phyloP scores from a whole-genome alignment of 2,113 vertebrate genomes.

The Hassar affinis region DNA sequence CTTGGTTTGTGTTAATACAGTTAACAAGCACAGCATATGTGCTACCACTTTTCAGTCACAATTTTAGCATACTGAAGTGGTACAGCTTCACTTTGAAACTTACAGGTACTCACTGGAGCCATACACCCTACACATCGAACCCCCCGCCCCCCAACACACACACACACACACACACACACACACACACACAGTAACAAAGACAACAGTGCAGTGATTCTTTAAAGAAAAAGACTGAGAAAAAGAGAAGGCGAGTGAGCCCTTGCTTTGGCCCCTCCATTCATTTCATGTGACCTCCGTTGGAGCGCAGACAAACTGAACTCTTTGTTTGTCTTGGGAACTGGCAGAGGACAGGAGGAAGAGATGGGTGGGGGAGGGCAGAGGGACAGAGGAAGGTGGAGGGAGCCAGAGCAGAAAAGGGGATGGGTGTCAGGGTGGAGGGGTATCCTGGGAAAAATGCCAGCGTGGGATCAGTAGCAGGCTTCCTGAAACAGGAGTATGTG shows the following conservation, averaged over 20 bases:
- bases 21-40: neutral
- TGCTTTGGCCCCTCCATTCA: slow-evolving; percentile 54
- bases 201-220: slow-evolving; percentile 48
- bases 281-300: slow-evolving; percentile 50
- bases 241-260: slow-evolving; percentile 42
- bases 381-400: slow-evolving; percentile 32
- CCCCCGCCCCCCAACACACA: neutral
- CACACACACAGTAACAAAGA: slow-evolving; percentile 35
- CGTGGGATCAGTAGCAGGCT: slow-evolving; percentile 60
- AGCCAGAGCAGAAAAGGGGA: slow-evolving; percentile 43
- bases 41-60: neutral
- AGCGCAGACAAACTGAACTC: slow-evolving; percentile 60
- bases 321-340: slow-evolving; percentile 66
- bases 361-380: slow-evolving; percentile 43
- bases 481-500: slow-evolving; percentile 58
- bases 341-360: slow-evolving; percentile 56
- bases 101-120: slow-evolving; percentile 28
- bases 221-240: slow-evolving; percentile 36
- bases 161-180: slow-evolving; percentile 22
- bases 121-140: neutral
- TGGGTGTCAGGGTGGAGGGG: slow-evolving; percentile 51
- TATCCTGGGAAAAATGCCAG: slow-evolving; percentile 65
- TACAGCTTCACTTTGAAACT: slow-evolving; percentile 29
- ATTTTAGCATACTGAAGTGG: neutral
- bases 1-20: neutral